Conservation (phyloP, 2,797 vertebrate genomes). For the Protonibea diacanthus region DNA sequence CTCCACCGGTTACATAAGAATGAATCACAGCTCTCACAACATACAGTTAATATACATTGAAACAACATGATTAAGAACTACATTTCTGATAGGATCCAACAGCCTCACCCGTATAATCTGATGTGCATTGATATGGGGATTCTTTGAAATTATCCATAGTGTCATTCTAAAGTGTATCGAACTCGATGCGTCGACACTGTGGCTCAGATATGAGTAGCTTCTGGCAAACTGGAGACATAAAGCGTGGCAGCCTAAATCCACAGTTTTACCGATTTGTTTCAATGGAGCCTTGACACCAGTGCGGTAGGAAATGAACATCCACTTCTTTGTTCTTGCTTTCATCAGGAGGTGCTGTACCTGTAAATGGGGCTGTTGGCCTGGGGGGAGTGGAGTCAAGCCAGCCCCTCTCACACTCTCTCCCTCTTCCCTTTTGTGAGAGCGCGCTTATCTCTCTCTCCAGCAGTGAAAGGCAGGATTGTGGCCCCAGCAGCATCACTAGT, state of each 20-base stretch:
- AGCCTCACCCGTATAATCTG: slow-evolving; percentile 48
- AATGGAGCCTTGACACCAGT: slow-evolving; percentile 65
- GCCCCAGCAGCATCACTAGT: slow-evolving; percentile 80
- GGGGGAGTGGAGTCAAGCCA: slow-evolving; percentile 79
- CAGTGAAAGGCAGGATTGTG: slow-evolving; percentile 83
- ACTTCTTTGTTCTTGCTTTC: slow-evolving; percentile 82
- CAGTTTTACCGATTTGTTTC: slow-evolving; percentile 72
- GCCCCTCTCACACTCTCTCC: slow-evolving; percentile 68
- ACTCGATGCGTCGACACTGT: slow-evolving; percentile 61
- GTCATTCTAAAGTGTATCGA: slow-evolving; percentile 53
- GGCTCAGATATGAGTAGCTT: slow-evolving; percentile 58
- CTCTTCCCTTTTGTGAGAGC: slow-evolving; percentile 78
- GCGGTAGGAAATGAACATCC: slow-evolving; percentile 73
- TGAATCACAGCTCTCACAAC: slow-evolving; percentile 70
- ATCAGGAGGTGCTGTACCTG: slow-evolving; percentile 83
- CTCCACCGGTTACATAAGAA: slow-evolving; percentile 74
- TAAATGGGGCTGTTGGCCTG: slow-evolving; percentile 79
- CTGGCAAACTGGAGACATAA: slow-evolving; percentile 60
- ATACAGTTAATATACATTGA: slow-evolving; percentile 59
- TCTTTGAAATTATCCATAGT: slow-evolving; percentile 63
- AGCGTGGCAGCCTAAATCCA: slow-evolving; percentile 68
- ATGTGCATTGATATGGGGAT: slow-evolving; percentile 52
- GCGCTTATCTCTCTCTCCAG: slow-evolving; percentile 85
- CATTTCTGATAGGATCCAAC: slow-evolving; percentile 46
- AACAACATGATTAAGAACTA: slow-evolving; percentile 60